A percentile compares a stretch with the other conserved stretches of the same genome.
Evolutionary conservation across 92 coral and sea anemone species (phyloP).

Genomic region (Actinostola sp.): DNA sequence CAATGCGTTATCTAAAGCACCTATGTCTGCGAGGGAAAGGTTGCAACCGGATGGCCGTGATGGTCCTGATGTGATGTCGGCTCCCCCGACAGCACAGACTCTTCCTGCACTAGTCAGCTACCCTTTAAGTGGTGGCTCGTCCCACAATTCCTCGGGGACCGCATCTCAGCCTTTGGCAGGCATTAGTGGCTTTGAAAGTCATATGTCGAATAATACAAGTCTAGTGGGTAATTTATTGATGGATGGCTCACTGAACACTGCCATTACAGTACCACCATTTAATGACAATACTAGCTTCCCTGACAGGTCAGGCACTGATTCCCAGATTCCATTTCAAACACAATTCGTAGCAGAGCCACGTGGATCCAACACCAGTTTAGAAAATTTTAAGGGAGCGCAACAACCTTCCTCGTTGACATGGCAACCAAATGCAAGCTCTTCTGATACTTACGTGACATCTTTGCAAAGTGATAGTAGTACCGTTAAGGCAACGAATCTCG

Average conservation of each 20-base stretch:
- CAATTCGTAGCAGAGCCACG: not conserved
- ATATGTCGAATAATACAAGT: not conserved
- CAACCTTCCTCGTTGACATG: slow-evolving; percentile 3
- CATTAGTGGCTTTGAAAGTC: slow-evolving; percentile 28
- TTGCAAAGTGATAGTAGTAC: slow-evolving; percentile 2
- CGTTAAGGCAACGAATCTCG: not conserved
- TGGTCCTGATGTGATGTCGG: slow-evolving; percentile 76
- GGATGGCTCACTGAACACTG: slow-evolving; percentile 11
- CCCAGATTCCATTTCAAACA: not conserved
- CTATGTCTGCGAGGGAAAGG: slow-evolving; percentile 84
- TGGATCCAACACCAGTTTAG: not conserved
- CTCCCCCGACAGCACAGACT: slow-evolving; percentile 44
- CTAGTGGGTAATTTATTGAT: slow-evolving; percentile 9
- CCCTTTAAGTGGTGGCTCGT: slow-evolving; percentile 14
- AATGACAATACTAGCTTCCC: not conserved
- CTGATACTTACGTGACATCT: not conserved
- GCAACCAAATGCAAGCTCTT: slow-evolving; percentile 7
- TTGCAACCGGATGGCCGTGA: slow-evolving; percentile 98
- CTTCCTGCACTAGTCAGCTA: slow-evolving; percentile 26
- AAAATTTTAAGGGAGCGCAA: slow-evolving; percentile 20
- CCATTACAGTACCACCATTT: not conserved
- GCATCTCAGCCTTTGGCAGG: slow-evolving; percentile 18
- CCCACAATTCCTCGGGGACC: not conserved
- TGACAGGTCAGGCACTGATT: not conserved
- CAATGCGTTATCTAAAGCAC: slow-evolving; percentile 23